A percentile compares a stretch with the other conserved stretches of the same genome.
These are phyloP conservation scores for Apodemus speciosus DNA, from an alignment of 2,113 vertebrate species.

Conservation along the genomic window DNA sequence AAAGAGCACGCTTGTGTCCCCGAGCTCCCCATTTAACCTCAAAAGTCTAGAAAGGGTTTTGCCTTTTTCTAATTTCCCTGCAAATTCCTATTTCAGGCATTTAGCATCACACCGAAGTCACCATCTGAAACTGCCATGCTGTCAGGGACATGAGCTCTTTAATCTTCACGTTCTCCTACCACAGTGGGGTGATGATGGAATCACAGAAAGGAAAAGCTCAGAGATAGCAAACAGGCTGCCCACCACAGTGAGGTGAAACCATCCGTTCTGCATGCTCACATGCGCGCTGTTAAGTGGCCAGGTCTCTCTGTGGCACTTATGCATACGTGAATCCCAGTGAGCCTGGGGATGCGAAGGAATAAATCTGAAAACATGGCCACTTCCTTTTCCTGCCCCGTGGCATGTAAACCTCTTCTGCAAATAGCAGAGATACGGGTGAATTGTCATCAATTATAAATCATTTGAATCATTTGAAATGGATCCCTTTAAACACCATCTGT, in stretches of 20 bases:
- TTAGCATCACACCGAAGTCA: background rate
- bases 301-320: background rate
- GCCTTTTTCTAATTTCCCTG: slow-evolving; percentile 3
- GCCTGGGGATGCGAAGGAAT: background rate
- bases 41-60: background rate
- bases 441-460: slow-evolving; percentile 71
- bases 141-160: background rate
- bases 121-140: background rate
- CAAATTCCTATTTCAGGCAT: background rate
- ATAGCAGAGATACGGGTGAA: slow-evolving; percentile 55
- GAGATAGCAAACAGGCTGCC: background rate
- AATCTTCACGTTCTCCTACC: slow-evolving; percentile 15
- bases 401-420: slow-evolving; percentile 58
- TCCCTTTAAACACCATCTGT: slow-evolving; percentile 75
- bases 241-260: background rate
- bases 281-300: background rate
- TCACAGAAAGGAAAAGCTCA: slow-evolving; percentile 24
- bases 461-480: slow-evolving; percentile 69
- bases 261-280: background rate
- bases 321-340: slow-evolving; percentile 1
- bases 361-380: slow-evolving; percentile 45
- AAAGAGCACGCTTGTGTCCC: background rate
- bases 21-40: background rate
- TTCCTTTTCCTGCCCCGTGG: slow-evolving; percentile 67
- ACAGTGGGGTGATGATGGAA: background rate